phyloP scores from a whole-genome alignment of 2,113 vertebrate species.

The Rallus limicola region DNA sequence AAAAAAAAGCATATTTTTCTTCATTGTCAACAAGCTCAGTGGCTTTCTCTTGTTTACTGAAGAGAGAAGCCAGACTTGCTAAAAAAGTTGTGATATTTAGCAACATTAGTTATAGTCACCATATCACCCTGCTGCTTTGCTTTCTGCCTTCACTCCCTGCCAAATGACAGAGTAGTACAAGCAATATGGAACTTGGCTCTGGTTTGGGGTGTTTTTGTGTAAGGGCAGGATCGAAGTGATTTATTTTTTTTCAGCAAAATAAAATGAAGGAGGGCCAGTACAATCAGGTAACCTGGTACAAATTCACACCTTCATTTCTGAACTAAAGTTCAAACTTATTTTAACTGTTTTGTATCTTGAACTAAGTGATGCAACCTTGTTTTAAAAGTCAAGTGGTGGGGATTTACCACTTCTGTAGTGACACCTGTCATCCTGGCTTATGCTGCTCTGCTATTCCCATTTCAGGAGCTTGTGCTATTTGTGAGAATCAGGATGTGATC shows the following conservation, averaged over 20 bases:
- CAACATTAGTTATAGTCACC: constrained; percentile 49
- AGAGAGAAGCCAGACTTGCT: constrained; percentile 48
- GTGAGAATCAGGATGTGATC: neutral
- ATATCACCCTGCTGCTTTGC: constrained; percentile 47
- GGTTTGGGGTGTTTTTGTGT: neutral
- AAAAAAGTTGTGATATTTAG: constrained; percentile 59
- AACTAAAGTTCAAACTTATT: neutral
- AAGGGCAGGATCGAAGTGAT: neutral
- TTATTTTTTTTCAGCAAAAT: neutral
- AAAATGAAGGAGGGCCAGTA: neutral
- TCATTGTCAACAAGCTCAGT: constrained; percentile 34
- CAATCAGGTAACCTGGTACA: neutral
- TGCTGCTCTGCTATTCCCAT: neutral
- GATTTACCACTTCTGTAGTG: neutral
- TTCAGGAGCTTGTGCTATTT: neutral
- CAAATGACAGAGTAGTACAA: constrained; percentile 42
- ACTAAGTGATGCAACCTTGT: neutral
- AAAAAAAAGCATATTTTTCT: constrained; percentile 8
- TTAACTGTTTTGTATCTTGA: neutral
- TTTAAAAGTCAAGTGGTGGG: neutral
- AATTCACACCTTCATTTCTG: neutral
- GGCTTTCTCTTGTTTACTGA: constrained; percentile 36
- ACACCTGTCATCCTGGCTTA: neutral
- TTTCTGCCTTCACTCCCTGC: constrained; percentile 33
- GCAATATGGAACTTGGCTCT: constrained; percentile 12